Base-by-base conservation (phyloP, 1,140 invertebrate genomes). In the Helicoverpa armigera region DNA sequence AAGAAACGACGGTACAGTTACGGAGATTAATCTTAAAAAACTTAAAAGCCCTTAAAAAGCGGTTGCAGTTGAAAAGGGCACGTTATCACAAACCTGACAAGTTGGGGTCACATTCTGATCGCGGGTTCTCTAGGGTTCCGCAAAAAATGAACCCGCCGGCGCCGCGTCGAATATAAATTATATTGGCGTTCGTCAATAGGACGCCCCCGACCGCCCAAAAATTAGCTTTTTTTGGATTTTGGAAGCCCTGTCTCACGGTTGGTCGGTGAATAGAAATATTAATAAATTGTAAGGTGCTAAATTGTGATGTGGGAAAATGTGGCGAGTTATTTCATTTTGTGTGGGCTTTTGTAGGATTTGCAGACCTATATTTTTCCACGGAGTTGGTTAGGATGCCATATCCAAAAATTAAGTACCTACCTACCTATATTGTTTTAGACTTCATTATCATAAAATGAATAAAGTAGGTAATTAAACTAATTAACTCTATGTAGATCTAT, bases 81-180 rank as follows among this genome's bases (percentile, higher is more conserved):
- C 48, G 69, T 74, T 80, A 69, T 81, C 76, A 53, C 23, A 12
- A 31, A 16, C 63, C 67, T 77, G 74, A 77, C 74, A 77, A 54
- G 50, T 77, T 18, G 50, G 31, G 75, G 75, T 77, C 61, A 67
- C 65, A 79, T 82, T 81, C 61, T 84, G 83, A 54, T 81, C 79
- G 69, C 80, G 76, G 16, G 61, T 16, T 60, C 61, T 18, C 23
- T 18, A 48, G 12, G 76, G 60, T 50, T 73, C 56, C 16, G 78
- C 79, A 83, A 80, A 81, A 83, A 85, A 81, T 35, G 51, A 63
- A 35, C 60, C 69, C 29, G 54, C 50, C 69, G 88, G 88, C 88
- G 88, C 88, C 88, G 61, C 23, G 48, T 70, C 58, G 83, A 84
- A 82, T 84, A 89, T 89, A 89, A 88, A 89, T 89, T 84, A 89